Base-by-base conservation (phyloP, 2,797 vertebrate species). In the Salarias fasciatus region DNA sequence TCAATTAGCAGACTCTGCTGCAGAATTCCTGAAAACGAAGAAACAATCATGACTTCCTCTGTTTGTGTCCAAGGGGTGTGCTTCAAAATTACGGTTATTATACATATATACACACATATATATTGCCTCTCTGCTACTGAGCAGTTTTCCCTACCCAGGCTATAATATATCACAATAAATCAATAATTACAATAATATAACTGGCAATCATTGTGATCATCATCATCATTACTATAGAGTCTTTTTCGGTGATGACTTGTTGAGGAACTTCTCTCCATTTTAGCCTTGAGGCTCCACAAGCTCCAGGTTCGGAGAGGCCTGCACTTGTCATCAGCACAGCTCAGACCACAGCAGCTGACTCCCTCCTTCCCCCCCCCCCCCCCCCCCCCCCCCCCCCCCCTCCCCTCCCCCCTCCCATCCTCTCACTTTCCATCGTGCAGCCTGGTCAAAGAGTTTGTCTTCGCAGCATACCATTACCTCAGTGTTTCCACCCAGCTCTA, bases 1-100 rank as follows among this genome's bases (percentile, higher is more conserved):
- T 97, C 95, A 1, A 98, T 96, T 35, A 96, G 91, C 40, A 98
- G 94, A 82, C 96, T 97, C 87, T 97, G 95, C 2, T 93, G 95
- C 62, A 97, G 88, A 49, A 98, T 90, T 2, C 97, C 97, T 99
- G 42, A 57, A 60, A 59, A 85, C 67, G 13, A 67, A 77, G 33
- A 87, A 29, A 71, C 47, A 74, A 43, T n/a, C n/a, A n/a, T n/a
- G 37, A 66, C 46, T 29, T 62, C 53, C 6, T 58, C 36, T 74
- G 28, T 31, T 40, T 54, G 28, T 66, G 72, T 64, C 84, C 33
- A 52, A 62, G 48, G 75, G 77, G 65, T 50, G 15, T 58, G 36
- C 14, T 66, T 56, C 58, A 30, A 74, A 77, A 69, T 35, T 0
- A 33, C 50, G 11, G 46, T 63, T 33, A 59, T 72, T 55, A 78